Evolutionary conservation across 2,113 vertebrate species (phyloP).

Genomic region (Piliocolobus tephrosceles): DNA sequence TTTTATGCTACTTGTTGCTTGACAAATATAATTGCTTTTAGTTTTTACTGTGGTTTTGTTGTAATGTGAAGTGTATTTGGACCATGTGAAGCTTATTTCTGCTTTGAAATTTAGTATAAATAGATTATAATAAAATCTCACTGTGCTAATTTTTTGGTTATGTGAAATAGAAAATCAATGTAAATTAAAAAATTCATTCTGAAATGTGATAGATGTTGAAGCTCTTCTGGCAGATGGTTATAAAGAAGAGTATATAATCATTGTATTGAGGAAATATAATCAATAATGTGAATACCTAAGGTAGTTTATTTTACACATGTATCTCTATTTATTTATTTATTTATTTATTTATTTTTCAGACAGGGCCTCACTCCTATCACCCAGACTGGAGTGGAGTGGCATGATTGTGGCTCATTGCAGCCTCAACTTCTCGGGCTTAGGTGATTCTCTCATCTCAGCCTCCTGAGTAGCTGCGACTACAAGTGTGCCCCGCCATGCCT

Average conservation of each 20-base stretch:
- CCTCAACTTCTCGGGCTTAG: no score
- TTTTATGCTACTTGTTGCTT: not conserved
- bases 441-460: no score
- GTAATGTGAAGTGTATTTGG: not conserved
- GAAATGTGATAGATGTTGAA: not conserved
- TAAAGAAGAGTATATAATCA: not conserved
- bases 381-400: no score
- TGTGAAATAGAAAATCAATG: not conserved
- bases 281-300: not conserved
- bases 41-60: not conserved
- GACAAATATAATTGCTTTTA: not conserved
- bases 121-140: not conserved
- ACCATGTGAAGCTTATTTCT: not conserved
- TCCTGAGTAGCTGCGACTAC: no score
- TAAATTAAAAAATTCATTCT: not conserved
- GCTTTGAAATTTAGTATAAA: not conserved
- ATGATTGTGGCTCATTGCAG: no score
- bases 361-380: no score
- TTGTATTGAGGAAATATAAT: not conserved
- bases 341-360: no score
- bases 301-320: not conserved
- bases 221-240: not conserved
- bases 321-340: no score
- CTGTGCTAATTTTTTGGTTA: not conserved
- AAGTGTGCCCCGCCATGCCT: no score